These are phyloP conservation scores for Dasyprocta punctata DNA, from an alignment of 2,113 vertebrate species.

Conservation along the genomic window DNA sequence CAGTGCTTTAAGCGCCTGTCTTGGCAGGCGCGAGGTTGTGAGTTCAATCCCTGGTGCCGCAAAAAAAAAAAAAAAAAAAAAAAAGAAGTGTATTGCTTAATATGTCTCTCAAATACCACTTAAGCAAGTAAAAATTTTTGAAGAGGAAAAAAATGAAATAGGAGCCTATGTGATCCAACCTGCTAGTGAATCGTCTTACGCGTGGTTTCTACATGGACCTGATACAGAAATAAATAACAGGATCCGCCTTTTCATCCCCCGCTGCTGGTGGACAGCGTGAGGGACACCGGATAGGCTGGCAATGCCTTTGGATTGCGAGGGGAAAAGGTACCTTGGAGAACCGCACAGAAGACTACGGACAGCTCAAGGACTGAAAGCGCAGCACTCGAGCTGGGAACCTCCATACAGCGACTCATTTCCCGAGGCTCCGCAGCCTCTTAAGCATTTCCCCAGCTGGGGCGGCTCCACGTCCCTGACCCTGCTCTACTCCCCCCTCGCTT, in stretches of 20 bases:
- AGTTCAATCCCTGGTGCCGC: too few relatives aligned
- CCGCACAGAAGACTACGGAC: neutral
- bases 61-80: neutral
- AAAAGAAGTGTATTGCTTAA: neutral
- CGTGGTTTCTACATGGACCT: neutral
- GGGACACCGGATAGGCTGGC: neutral
- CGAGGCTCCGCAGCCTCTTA: neutral
- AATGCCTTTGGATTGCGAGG: neutral
- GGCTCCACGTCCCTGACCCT: neutral
- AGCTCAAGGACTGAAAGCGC: neutral
- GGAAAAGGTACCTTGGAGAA: neutral
- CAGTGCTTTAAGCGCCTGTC: too few relatives aligned
- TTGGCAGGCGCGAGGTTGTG: too few relatives aligned
- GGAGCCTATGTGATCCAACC: neutral
- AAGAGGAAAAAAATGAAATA: neutral
- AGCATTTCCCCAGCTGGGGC: conserved; percentile 24
- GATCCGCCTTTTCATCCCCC: neutral
- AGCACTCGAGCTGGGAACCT: neutral
- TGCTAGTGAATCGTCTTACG: neutral
- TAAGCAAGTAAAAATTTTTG: neutral
- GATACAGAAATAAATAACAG: neutral
- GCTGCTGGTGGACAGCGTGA: neutral
- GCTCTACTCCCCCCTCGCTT: neutral
- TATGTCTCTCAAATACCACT: neutral
- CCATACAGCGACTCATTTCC: neutral